Evolutionary conservation across 2,888 invertebrate genomes (phyloP).

Genomic region (Ferdinandea cuprea): DNA sequence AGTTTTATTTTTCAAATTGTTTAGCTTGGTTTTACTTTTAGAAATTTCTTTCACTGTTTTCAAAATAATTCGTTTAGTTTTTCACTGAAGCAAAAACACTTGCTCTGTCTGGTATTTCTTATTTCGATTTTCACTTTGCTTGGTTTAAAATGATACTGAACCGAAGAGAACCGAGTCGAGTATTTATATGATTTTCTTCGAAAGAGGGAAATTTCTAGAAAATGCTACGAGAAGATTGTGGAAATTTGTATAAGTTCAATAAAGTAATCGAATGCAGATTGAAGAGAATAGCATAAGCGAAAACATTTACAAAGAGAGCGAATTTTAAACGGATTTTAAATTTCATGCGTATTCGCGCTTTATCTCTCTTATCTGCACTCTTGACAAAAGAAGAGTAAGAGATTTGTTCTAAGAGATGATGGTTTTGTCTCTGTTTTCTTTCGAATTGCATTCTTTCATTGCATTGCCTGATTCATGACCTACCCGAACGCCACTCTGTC

Average conservation of each 20-base stretch:
- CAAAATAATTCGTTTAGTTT: not conserved
- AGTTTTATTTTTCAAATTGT: not conserved
- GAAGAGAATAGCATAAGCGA: too few species aligned
- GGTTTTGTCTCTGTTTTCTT: too few species aligned
- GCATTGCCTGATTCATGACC: too few species aligned
- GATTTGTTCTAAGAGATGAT: too few species aligned
- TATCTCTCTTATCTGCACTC: too few species aligned
- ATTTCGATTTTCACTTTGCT: not conserved
- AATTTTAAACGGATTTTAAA: too few species aligned
- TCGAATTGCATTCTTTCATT: too few species aligned
- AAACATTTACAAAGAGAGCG: too few species aligned
- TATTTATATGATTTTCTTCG: slow-evolving; percentile 61
- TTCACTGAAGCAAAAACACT: not conserved
- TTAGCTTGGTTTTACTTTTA: not conserved
- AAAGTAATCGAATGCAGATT: too few species aligned
- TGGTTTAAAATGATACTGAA: slow-evolving; percentile 23
- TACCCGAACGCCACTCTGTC: too few species aligned
- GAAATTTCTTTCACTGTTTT: not conserved
- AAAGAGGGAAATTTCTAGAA: slow-evolving; percentile 53
- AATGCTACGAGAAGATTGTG: slow-evolving; percentile 15
- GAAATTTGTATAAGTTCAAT: slow-evolving; percentile 24
- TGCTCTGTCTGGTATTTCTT: not conserved
- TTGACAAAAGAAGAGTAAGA: too few species aligned
- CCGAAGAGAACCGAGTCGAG: slow-evolving; percentile 12
- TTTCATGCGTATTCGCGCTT: too few species aligned